phyloP scores from a whole-genome alignment of 2,888 invertebrate genomes.

The Polydesmus complanatus region DNA sequence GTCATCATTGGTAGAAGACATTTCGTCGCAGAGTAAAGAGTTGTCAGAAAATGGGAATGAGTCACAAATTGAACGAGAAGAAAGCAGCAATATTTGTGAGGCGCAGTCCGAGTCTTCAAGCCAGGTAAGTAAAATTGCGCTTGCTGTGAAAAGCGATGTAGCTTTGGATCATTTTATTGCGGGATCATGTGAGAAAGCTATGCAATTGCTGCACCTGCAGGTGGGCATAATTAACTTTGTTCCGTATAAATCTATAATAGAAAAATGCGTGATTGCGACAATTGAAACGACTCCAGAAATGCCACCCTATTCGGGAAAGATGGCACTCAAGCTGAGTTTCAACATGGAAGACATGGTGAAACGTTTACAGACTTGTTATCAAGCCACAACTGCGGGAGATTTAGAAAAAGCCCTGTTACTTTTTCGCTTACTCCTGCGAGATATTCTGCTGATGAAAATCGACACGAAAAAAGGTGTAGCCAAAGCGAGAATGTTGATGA shows the following conservation, averaged over 20 bases:
- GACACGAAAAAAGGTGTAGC: conserved; percentile 69
- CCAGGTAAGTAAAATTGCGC: too few relatives aligned
- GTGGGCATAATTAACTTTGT: background rate
- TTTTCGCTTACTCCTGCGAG: conserved; percentile 60
- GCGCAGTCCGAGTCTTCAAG: too few relatives aligned
- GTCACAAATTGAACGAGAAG: too few relatives aligned
- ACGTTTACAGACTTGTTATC: conserved; percentile 69
- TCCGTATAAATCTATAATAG: background rate
- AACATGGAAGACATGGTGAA: conserved; percentile 52
- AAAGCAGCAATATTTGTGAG: too few relatives aligned
- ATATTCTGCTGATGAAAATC: conserved; percentile 80
- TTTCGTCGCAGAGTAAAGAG: too few relatives aligned
- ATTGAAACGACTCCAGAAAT: too few relatives aligned
- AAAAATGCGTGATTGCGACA: too few relatives aligned
- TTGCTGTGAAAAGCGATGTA: background rate
- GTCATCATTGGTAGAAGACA: too few relatives aligned
- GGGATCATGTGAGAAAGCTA: background rate
- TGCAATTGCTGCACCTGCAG: background rate
- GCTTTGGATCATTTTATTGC: background rate
- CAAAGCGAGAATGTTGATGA: conserved; percentile 81
- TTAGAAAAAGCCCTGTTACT: conserved; percentile 83
- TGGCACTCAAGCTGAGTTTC: too few relatives aligned
- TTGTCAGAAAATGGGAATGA: too few relatives aligned
- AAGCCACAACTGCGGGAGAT: conserved; percentile 87
- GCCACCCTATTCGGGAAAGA: too few relatives aligned